Evolutionary conservation across 2,797 vertebrate species (phyloP).

Genomic region (Hemibagrus guttatus): DNA sequence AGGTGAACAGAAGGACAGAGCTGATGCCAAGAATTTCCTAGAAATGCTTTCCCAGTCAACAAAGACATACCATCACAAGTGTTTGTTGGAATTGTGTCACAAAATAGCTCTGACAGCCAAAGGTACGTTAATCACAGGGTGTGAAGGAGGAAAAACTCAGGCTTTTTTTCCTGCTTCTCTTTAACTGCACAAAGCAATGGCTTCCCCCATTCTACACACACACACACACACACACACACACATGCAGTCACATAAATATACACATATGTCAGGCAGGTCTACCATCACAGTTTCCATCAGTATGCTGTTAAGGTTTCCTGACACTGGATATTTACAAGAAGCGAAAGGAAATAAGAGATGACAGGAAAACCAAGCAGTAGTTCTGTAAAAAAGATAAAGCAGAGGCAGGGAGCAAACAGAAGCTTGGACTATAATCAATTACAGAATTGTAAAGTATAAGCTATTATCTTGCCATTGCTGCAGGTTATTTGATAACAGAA

Average conservation of each 20-base stretch:
- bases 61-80: slow-evolving; percentile 28
- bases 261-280: slow-evolving; percentile 26
- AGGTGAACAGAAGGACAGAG: neutral
- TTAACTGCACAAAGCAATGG: slow-evolving; percentile 24
- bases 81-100: slow-evolving; percentile 47
- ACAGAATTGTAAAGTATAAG: slow-evolving; percentile 11
- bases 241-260: slow-evolving; percentile 5
- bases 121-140: slow-evolving; percentile 51
- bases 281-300: slow-evolving; percentile 52
- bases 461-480: slow-evolving; percentile 9
- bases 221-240: slow-evolving; percentile 24
- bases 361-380: slow-evolving; percentile 43
- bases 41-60: slow-evolving; percentile 27
- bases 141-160: slow-evolving; percentile 41
- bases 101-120: slow-evolving; percentile 41
- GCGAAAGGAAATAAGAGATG: slow-evolving; percentile 8
- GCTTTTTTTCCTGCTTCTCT: slow-evolving; percentile 36
- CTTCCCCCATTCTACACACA: slow-evolving; percentile 18
- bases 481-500: neutral
- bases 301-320: slow-evolving; percentile 34
- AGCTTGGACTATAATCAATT: slow-evolving; percentile 19
- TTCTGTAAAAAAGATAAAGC: slow-evolving; percentile 29
- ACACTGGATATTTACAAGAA: slow-evolving; percentile 46
- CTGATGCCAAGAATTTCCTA: slow-evolving; percentile 2
- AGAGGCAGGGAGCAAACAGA: neutral